A percentile compares a stretch with the other conserved stretches of the same genome.
Conservation (phyloP, 2,888 invertebrate species). For the Heliconius ethilla region DNA sequence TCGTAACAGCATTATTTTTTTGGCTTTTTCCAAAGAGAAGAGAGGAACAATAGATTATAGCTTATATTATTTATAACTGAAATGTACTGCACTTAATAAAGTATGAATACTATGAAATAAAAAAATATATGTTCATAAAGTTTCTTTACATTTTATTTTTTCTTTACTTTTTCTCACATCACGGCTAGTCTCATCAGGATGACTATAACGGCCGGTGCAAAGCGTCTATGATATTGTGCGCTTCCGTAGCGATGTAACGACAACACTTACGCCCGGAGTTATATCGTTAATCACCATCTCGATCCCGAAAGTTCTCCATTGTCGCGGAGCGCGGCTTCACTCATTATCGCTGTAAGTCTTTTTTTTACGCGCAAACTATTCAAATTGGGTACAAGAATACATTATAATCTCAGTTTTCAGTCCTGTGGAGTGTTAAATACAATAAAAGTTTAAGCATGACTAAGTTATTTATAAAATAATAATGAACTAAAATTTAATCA, state of each 20-base stretch:
- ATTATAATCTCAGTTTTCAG: neutral
- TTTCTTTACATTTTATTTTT: too few relatives aligned
- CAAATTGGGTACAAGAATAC: slow-evolving; percentile 7
- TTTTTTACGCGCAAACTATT: slow-evolving; percentile 24
- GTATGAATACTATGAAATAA: too few relatives aligned
- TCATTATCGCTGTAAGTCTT: slow-evolving; percentile 31
- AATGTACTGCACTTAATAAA: too few relatives aligned
- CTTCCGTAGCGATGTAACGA: slow-evolving; percentile 29
- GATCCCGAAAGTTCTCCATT: slow-evolving; percentile 38
- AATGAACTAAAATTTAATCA: neutral
- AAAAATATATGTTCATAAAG: too few relatives aligned
- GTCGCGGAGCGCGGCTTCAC: slow-evolving; percentile 31
- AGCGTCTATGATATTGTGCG: slow-evolving; percentile 30
- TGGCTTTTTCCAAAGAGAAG: too few relatives aligned
- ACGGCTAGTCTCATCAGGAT: neutral
- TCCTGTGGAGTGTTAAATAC: neutral
- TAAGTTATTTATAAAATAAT: too few relatives aligned
- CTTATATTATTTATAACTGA: too few relatives aligned
- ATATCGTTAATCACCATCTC: slow-evolving; percentile 38
- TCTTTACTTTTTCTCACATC: neutral
- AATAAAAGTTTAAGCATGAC: neutral
- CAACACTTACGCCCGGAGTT: slow-evolving; percentile 32
- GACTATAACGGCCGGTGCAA: neutral
- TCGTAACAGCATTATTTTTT: too few relatives aligned
- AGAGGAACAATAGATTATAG: too few relatives aligned